Evolutionary conservation across 2,113 vertebrate species (phyloP).

Genomic region (Chlamydotis undulata): DNA sequence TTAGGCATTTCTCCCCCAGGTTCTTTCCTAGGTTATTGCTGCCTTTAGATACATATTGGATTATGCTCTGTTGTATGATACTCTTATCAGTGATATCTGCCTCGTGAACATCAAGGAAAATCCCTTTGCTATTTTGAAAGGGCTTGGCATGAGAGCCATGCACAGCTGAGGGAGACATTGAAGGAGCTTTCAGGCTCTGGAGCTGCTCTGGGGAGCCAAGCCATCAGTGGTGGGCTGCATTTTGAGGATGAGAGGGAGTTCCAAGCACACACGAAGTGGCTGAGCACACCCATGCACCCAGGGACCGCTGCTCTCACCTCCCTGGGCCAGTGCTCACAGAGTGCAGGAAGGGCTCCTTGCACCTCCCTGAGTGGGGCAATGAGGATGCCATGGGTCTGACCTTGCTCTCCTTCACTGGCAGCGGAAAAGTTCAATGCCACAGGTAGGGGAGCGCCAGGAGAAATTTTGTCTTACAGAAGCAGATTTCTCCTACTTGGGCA

Average conservation of each 20-base stretch:
- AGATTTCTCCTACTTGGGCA: neutral
- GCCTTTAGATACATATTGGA: neutral
- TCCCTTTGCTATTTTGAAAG: neutral
- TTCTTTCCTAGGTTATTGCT: neutral
- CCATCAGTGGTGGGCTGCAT: neutral
- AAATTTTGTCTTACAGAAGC: neutral
- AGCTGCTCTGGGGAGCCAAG: neutral
- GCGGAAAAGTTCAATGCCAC: neutral
- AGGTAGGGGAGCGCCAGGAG: neutral
- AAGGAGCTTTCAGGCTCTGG: neutral
- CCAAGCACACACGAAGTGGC: neutral
- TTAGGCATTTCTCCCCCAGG: neutral
- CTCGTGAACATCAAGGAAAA: neutral
- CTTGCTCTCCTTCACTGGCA: neutral
- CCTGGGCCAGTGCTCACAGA: neutral
- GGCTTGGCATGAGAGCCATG: neutral
- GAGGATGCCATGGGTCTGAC: neutral
- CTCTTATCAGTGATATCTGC: neutral
- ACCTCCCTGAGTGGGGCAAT: fast-evolving
- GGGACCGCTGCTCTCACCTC: neutral
- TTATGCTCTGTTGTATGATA: neutral
- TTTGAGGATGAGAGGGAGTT: neutral
- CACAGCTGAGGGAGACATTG: neutral
- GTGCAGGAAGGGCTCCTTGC: neutral
- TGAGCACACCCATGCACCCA: neutral